These are phyloP conservation scores for Nemoura dubitans DNA, from an alignment of 2,888 invertebrate species.

Conservation along the genomic window DNA sequence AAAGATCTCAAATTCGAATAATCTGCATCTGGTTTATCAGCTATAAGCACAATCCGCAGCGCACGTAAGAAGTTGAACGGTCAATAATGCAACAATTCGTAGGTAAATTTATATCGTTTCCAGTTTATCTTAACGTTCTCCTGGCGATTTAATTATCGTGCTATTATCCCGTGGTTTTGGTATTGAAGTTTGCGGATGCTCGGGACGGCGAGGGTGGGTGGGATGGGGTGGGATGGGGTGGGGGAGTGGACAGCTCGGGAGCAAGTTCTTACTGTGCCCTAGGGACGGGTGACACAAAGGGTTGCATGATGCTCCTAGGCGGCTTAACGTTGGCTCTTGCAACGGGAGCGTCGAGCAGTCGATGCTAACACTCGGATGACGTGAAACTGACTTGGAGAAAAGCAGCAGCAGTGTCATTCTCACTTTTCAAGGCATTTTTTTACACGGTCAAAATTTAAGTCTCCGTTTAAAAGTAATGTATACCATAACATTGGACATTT, in stretches of 20 bases:
- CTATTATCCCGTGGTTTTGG: conserved; percentile 46
- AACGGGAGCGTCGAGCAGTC: background rate
- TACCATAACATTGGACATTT: too few species aligned
- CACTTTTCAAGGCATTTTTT: too few species aligned
- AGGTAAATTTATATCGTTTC: conserved; percentile 41
- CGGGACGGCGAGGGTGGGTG: background rate
- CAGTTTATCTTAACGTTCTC: conserved; percentile 50
- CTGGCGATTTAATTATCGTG: conserved; percentile 51
- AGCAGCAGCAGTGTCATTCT: too few species aligned
- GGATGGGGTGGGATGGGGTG: conserved; percentile 21
- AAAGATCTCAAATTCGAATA: background rate
- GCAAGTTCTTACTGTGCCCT: conserved; percentile 48
- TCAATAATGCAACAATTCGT: conserved; percentile 40
- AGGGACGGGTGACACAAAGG: conserved; percentile 50
- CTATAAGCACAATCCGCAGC: background rate
- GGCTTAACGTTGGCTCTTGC: background rate
- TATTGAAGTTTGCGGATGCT: background rate
- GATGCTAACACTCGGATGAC: too few species aligned
- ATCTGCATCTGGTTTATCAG: conserved; percentile 12
- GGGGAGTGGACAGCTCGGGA: conserved; percentile 35
- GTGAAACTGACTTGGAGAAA: too few species aligned
- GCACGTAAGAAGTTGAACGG: conserved; percentile 35
- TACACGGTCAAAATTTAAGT: too few species aligned
- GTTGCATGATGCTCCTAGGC: conserved; percentile 27
- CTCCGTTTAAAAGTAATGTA: too few species aligned